Conservation (phyloP, 2,888 invertebrate species). For the Chloroclysta siterata region DNA sequence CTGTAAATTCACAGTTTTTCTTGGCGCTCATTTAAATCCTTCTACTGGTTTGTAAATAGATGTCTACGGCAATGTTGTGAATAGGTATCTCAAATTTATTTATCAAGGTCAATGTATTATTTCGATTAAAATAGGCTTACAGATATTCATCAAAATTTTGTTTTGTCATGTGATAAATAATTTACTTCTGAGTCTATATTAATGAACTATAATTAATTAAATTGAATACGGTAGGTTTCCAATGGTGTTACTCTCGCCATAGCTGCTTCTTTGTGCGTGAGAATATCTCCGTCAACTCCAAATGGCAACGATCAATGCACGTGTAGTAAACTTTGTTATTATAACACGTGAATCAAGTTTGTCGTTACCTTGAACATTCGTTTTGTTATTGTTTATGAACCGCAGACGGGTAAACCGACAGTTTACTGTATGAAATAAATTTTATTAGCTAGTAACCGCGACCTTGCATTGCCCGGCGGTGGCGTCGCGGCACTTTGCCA, state of each 20-base stretch:
- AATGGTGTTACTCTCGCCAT: too few relatives aligned
- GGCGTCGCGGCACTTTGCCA: slow-evolving; percentile 63
- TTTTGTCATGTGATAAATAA: too few relatives aligned
- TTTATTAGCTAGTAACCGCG: slow-evolving; percentile 59
- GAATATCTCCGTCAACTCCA: not conserved
- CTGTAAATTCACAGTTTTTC: slow-evolving; percentile 35
- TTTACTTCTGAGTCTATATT: too few relatives aligned
- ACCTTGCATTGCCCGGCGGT: slow-evolving; percentile 58
- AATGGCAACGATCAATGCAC: not conserved
- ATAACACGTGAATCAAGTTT: slow-evolving; percentile 12
- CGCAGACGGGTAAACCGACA: slow-evolving; percentile 32
- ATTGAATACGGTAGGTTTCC: too few relatives aligned
- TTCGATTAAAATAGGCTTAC: not conserved
- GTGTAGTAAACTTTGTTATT: not conserved
- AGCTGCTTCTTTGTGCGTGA: not conserved
- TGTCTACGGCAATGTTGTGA: not conserved
- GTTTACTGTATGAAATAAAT: slow-evolving; percentile 45
- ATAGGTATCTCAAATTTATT: slow-evolving; percentile 4
- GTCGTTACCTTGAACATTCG: slow-evolving; percentile 21
- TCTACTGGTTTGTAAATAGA: slow-evolving; percentile 24
- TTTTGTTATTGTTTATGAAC: slow-evolving; percentile 27
- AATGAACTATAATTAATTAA: too few relatives aligned
- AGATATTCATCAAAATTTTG: too few relatives aligned
- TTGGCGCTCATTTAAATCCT: slow-evolving; percentile 40
- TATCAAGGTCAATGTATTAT: slow-evolving; percentile 14